phyloP scores from a whole-genome alignment of 2,888 invertebrate genomes.

The Leptinotarsa haldemani region DNA sequence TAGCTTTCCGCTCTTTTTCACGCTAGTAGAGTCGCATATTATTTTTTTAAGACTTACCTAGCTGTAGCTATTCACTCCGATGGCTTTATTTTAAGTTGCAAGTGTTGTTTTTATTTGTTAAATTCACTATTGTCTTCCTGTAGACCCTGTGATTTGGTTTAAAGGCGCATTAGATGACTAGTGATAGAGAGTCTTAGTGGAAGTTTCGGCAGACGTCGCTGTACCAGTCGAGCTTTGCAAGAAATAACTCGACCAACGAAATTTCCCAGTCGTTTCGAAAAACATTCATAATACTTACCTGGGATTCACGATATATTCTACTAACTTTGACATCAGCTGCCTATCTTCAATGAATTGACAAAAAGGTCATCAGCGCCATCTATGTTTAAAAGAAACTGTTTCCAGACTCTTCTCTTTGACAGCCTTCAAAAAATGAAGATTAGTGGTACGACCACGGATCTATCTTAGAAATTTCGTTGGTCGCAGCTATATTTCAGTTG shows the following conservation, averaged over 20 bases:
- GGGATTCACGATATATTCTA: too few species aligned
- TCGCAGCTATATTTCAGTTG: too few species aligned
- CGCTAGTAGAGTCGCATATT: slow-evolving; percentile 49
- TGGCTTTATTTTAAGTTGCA: slow-evolving; percentile 43
- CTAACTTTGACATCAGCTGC: too few species aligned
- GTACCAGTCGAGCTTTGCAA: slow-evolving; percentile 9
- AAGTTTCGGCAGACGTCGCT: slow-evolving; percentile 21
- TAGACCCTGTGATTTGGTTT: slow-evolving; percentile 62
- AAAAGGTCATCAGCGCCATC: too few species aligned
- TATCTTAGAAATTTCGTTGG: too few species aligned
- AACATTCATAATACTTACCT: not conserved
- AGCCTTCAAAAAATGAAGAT: too few species aligned
- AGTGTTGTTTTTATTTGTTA: slow-evolving; percentile 33
- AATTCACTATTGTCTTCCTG: slow-evolving; percentile 52
- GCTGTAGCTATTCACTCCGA: slow-evolving; percentile 33
- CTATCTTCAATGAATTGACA: too few species aligned
- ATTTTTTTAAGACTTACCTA: slow-evolving; percentile 47
- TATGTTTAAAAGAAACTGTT: too few species aligned
- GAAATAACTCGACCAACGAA: not conserved
- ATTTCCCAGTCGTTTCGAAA: not conserved
- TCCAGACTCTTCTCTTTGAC: too few species aligned
- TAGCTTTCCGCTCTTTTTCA: slow-evolving; percentile 36
- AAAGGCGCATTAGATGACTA: slow-evolving; percentile 51
- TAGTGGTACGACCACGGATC: too few species aligned
- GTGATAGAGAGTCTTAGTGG: slow-evolving; percentile 41